Percentiles rank a stretch among this genome's conserved stretches.
Evolutionary conservation across 2,113 vertebrate species (phyloP).

Genomic region (Hystrix cristata): DNA sequence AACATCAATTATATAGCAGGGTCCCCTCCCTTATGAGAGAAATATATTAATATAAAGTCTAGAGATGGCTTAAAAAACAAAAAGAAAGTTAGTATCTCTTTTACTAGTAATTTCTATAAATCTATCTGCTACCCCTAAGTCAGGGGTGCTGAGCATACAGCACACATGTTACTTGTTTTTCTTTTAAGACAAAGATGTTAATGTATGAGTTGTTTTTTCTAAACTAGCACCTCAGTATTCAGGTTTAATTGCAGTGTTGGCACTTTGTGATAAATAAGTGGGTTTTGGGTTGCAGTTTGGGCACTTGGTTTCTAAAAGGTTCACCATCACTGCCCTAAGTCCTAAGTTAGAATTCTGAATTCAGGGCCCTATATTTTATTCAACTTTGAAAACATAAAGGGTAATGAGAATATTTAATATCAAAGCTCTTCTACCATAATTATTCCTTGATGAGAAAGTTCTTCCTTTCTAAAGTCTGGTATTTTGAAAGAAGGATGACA

Average conservation of each 20-base stretch:
- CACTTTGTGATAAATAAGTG: background rate
- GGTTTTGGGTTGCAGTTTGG: background rate
- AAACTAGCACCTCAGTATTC: background rate
- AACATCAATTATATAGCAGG: conserved; percentile 9
- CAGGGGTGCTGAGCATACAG: background rate
- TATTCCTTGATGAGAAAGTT: background rate
- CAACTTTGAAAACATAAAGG: conserved; percentile 23
- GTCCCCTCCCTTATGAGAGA: background rate
- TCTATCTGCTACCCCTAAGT: background rate
- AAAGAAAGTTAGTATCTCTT: background rate
- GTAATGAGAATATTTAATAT: conserved; percentile 6
- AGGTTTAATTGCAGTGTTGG: background rate
- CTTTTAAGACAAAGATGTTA: background rate
- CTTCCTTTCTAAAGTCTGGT: conserved; percentile 51
- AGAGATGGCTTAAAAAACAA: background rate
- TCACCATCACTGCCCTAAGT: background rate
- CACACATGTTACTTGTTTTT: background rate
- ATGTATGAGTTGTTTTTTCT: background rate
- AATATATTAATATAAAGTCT: conserved; percentile 8
- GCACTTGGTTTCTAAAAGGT: background rate
- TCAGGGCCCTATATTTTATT: background rate
- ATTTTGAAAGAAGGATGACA: background rate
- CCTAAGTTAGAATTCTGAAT: background rate
- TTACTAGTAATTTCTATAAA: background rate
- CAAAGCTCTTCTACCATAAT: background rate